phyloP scores from a whole-genome alignment of 2,113 vertebrate genomes.

The Sapajus apella region DNA sequence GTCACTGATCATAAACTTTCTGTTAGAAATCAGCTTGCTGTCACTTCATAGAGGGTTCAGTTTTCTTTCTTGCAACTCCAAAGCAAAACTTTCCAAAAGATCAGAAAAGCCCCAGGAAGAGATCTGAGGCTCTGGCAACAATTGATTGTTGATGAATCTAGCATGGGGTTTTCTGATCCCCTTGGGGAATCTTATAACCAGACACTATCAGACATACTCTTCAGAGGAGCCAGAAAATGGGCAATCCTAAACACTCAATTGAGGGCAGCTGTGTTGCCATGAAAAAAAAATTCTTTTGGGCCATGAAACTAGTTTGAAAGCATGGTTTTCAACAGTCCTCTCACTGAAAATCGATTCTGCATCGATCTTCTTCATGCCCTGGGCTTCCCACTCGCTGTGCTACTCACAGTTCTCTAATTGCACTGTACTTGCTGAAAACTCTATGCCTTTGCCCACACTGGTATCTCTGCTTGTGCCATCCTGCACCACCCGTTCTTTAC shows the following conservation, averaged over 20 bases:
- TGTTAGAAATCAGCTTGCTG: slow-evolving; percentile 17
- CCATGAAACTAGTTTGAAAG: slow-evolving; percentile 27
- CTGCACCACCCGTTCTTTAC: not conserved
- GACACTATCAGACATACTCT: not conserved
- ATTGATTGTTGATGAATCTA: not conserved
- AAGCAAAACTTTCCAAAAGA: slow-evolving; percentile 11
- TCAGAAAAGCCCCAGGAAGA: not conserved
- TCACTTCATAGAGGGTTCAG: not conserved
- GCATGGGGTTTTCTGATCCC: not conserved
- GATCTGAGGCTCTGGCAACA: not conserved
- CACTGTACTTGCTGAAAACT: not conserved
- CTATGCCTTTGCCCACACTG: not conserved
- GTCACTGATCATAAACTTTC: slow-evolving; percentile 37
- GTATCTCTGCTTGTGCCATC: not conserved
- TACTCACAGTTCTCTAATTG: not conserved
- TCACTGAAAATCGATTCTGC: not conserved
- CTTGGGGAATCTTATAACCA: not conserved
- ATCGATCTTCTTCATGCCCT: not conserved
- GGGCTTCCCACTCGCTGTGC: not conserved
- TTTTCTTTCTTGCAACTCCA: not conserved
- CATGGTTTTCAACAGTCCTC: not conserved
- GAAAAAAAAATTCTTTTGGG: not conserved
- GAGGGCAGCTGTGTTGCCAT: not conserved
- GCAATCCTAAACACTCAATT: not conserved
- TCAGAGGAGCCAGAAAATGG: not conserved